Evolutionary conservation across 1,140 invertebrate genomes (phyloP), one percentile per base, ranked within the genome.

Genomic region (Armadillidium nasatum): DNA sequence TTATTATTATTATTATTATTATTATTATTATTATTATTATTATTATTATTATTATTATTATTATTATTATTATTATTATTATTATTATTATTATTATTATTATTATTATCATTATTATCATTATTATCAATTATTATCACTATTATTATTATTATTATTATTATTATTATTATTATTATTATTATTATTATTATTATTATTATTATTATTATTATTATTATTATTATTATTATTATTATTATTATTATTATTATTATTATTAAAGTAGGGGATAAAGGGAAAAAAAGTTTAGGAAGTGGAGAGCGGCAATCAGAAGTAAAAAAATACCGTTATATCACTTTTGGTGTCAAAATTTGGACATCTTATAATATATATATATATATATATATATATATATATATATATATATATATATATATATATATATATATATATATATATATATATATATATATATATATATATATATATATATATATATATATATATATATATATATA

Each of bases 161-260:
- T 33, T 33, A 33, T 33, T 33, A 33, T 33, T 33, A 33, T 33
- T 33, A 33, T 33, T 33, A 33, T 33, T 33, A 33, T 71, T 43
- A 71, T 71, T 43, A 71, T 71, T 43, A 71, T 33, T 43, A 43
- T 71, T 43, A 71, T 71, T 43, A 71, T 71, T 43, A 71, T 71
- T 13, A 33, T 43, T 43, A 33, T 43, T n/a, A 71, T 71, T 43
- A 71, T 71, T 60, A 15, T 13, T 60, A 15, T 60, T 15, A 19
- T 60, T 19, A 13, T 60, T 60, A 60, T 60, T 60, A 15, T 60
- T 60, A 15, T 60, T 60, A 60, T 33, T 33, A 33, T 33, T 33
- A 33, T 33, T 33, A 33, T 33, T 33, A 33, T 33, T 33, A 33
- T 33, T 33, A 33, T 33, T 33, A 33, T 33, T 33, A 33, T 33